Percentiles rank a stretch among this genome's conserved stretches.
Evolutionary conservation across 1,140 invertebrate species (phyloP).

Genomic region (Trinorchestia longiramus): DNA sequence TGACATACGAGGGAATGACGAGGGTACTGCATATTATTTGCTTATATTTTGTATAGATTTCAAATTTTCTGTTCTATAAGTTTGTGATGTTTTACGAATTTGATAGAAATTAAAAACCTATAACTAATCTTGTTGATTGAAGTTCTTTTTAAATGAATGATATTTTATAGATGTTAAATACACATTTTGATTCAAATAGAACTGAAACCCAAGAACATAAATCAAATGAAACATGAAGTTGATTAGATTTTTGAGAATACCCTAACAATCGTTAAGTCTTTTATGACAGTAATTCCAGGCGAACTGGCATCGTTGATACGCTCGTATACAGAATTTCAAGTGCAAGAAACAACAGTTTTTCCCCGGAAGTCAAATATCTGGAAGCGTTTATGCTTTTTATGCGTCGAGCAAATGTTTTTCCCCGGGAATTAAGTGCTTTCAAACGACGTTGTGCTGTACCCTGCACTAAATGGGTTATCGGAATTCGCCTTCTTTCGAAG

Average conservation of each 20-base stretch:
- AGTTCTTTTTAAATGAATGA: background rate
- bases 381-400: background rate
- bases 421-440: background rate
- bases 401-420: background rate
- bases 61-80: background rate
- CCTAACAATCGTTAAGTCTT: background rate
- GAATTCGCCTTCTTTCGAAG: background rate
- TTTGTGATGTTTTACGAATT: too few relatives aligned
- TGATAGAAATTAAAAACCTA: background rate
- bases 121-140: background rate
- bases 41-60: background rate
- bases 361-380: background rate
- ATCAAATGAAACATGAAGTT: background rate
- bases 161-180: background rate
- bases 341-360: background rate
- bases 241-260: background rate
- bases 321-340: background rate
- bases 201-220: background rate
- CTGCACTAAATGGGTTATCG: background rate
- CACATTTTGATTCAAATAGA: background rate
- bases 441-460: background rate
- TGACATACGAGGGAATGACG: background rate
- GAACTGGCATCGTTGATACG: background rate
- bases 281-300: background rate
- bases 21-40: background rate